These are phyloP conservation scores for Ceraclea dissimilis DNA, from an alignment of 2,888 invertebrate genomes.

Conservation along the genomic window DNA sequence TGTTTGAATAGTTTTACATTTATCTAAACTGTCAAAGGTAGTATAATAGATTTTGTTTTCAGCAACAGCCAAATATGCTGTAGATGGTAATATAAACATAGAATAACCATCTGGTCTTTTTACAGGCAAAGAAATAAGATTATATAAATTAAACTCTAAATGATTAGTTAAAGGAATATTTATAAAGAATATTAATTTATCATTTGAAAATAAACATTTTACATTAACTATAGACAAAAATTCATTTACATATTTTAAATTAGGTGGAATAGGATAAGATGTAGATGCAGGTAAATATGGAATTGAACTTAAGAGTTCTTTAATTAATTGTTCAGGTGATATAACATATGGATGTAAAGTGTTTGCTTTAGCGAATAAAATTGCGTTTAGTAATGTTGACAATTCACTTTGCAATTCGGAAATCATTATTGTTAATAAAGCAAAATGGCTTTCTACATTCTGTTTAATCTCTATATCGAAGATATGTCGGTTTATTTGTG, in stretches of 20 bases:
- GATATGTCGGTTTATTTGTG: neutral
- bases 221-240: neutral
- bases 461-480: constrained; percentile 6
- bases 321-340: constrained; percentile 15
- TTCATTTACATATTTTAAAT: neutral
- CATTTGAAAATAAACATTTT: neutral
- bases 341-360: constrained; percentile 25
- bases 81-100: constrained; percentile 4
- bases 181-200: constrained; percentile 4
- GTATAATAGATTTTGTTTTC: constrained; percentile 4
- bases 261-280: neutral
- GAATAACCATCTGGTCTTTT: constrained; percentile 1
- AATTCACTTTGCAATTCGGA: constrained; percentile 21
- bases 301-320: neutral
- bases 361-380: constrained; percentile 23
- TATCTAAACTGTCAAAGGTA: constrained; percentile 3
- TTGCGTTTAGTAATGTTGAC: constrained; percentile 16
- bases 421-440: constrained; percentile 17
- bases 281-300: neutral
- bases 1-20: neutral
- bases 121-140: neutral
- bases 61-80: neutral
- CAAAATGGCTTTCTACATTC: constrained; percentile 17
- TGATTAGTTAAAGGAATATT: constrained; percentile 1
- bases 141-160: constrained; percentile 3